These are phyloP conservation scores for Rhopalosiphum maidis DNA, from an alignment of 1,140 invertebrate species.

Conservation along the genomic window DNA sequence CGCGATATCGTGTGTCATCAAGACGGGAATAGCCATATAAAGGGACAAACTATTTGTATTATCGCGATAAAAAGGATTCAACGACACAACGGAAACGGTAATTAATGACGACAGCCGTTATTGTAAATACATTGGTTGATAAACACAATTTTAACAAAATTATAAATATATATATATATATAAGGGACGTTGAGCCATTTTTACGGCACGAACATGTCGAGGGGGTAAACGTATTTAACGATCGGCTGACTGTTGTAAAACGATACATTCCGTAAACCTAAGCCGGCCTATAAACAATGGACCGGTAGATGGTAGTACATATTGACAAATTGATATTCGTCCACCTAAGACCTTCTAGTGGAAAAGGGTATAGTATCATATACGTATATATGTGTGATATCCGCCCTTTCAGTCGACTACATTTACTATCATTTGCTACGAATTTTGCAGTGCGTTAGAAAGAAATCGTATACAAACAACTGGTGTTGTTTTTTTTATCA, in stretches of 20 bases:
- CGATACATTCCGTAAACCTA: constrained; percentile 1
- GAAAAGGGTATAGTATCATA: neutral
- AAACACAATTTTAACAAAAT: neutral
- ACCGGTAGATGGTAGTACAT: neutral
- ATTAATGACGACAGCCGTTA: neutral
- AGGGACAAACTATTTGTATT: neutral
- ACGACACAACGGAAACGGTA: neutral
- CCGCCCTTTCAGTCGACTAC: neutral
- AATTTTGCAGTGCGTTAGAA: neutral
- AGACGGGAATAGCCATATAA: neutral
- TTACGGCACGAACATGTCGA: neutral
- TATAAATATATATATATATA: neutral
- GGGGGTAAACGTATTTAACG: constrained; percentile 1
- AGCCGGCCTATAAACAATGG: neutral
- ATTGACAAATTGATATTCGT: constrained; percentile 28
- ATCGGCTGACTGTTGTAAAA: neutral
- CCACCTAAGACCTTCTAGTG: constrained; percentile 19
- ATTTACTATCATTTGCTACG: neutral
- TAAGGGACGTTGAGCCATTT: neutral
- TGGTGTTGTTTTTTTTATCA: neutral
- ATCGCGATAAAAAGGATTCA: neutral
- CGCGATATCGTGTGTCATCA: neutral
- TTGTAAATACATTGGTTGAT: neutral
- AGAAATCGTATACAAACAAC: neutral
- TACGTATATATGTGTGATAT: neutral